Base-by-base conservation (phyloP, 2,113 vertebrate species). In the Sisor rabdophorus region DNA sequence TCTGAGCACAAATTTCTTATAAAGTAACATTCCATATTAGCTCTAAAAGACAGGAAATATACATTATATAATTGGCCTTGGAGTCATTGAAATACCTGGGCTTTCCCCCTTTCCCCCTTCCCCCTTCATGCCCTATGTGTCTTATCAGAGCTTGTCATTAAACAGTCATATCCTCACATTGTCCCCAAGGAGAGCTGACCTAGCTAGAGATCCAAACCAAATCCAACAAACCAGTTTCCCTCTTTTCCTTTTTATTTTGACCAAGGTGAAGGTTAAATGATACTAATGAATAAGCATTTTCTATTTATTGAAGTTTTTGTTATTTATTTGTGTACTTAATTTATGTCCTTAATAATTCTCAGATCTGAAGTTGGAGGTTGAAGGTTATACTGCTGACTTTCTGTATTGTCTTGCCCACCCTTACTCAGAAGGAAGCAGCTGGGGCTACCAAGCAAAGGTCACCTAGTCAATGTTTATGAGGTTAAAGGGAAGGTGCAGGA, bases 81-180 rank as follows among this genome's bases (percentile, higher is more conserved):
- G 48, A 19, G 30, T 52, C 11, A 54, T 72, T 47, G 12, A 59
- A 19, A 65, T 13, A 71, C 52, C n/a, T 58, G 5, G 47, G 19
- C 30, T 67, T 19, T 17, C n/a, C 60, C 61, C 71, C 24, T 28
- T 24, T 50, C 55, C 71, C 81, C 48, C 30, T 16, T 1, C 78
- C 73, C 61, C 78, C 55, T 44, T 64, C 22, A 16, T 73, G 73
- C 24, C 10, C 47, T 26, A 50, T 24, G 20, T 24, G 81, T 69
- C 77, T 88, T 92, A 91, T 90, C 88, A 17, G 54, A 32, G 20
- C 77, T 87, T 86, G 85, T 88, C 87, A 92, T 91, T 89, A 86
- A 88, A 86, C 85, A 86, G 80, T 91, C 91, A 90, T 86, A 91
- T 92, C 90, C 89, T 92, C 84, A 80, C 87, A 91, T 91, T 91